Percentiles rank a stretch among this genome's conserved stretches.
These are phyloP conservation scores for Dione vanillae DNA, from an alignment of 2,888 invertebrate genomes.

Conservation along the genomic window DNA sequence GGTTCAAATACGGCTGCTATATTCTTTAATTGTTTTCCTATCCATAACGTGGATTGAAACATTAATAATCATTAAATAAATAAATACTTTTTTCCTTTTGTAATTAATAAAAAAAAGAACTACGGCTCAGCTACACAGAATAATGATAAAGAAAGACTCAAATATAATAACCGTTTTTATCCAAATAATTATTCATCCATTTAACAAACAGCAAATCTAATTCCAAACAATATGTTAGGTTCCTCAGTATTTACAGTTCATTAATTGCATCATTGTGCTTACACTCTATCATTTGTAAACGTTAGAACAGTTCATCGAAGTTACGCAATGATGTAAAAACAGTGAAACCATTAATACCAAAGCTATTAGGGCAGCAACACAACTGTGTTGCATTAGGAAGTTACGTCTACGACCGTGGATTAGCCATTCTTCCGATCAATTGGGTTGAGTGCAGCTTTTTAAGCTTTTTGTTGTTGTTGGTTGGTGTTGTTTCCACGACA, in stretches of 20 bases:
- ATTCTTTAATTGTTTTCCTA: no score
- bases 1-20: no score
- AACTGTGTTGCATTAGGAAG: constrained; percentile 43
- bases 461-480: constrained; percentile 19
- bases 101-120: no score
- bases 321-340: constrained; percentile 37
- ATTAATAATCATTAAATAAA: no score
- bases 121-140: no score
- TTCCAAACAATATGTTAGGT: neutral
- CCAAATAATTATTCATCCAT: neutral
- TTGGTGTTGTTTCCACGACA: constrained; percentile 21
- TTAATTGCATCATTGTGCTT: constrained; percentile 18
- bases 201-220: constrained; percentile 7
- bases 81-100: no score
- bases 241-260: constrained; percentile 18
- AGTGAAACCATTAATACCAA: constrained; percentile 41
- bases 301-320: constrained; percentile 19
- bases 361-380: constrained; percentile 42
- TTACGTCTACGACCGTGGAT: constrained; percentile 39
- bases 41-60: no score
- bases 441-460: constrained; percentile 37
- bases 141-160: no score
- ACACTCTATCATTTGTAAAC: neutral
- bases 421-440: constrained; percentile 44
- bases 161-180: neutral